Base-by-base conservation (phyloP, 1,140 invertebrate species). In the Idris sp. region DNA sequence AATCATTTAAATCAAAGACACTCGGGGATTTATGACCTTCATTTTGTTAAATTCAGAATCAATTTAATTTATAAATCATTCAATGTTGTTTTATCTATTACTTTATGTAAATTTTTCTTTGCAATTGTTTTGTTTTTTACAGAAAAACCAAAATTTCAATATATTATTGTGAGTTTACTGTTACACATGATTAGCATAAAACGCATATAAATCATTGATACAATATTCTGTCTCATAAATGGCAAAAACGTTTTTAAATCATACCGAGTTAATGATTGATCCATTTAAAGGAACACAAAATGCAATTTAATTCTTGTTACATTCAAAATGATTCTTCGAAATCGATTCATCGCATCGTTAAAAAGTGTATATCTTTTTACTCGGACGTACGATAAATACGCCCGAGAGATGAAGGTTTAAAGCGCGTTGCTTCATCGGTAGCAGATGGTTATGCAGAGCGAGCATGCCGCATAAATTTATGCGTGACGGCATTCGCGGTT, bases 401-500 rank as follows among this genome's bases (percentile, higher is more conserved):
- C 26, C 19, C 25, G 35, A 26, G 31, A 44, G 40, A 71, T 44
- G 73, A 54, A 62, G 51, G 65, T 43, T 71, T 61, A 33, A 71
- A 67, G 59, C 56, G 48, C 67, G 26, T 76, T 76, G 61, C 74
- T 13, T 62, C 74, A 72, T 76, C 74, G 67, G 67, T 76, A 76
- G 74, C 74, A 71, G 74, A 76, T 76, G 74, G 73, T 61, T 69
- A 53, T 64, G 46, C 33, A 59, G 65, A 69, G 59, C 59, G 74
- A 40, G 48, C 41, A 71, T 43, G 43, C 46, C 49, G 56, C 58
- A 65, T 75, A 75, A 78, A 78, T 74, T 72, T 64, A 59, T 64
- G 61, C 58, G 62, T 65, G 72, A 68, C 56, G 44, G 64, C 54
- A 74, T 68, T 75, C 73, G 67, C 62, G 76, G 51, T 71, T 68